phyloP scores from a whole-genome alignment of 2,113 vertebrate species.

The Regulus satrapa region DNA sequence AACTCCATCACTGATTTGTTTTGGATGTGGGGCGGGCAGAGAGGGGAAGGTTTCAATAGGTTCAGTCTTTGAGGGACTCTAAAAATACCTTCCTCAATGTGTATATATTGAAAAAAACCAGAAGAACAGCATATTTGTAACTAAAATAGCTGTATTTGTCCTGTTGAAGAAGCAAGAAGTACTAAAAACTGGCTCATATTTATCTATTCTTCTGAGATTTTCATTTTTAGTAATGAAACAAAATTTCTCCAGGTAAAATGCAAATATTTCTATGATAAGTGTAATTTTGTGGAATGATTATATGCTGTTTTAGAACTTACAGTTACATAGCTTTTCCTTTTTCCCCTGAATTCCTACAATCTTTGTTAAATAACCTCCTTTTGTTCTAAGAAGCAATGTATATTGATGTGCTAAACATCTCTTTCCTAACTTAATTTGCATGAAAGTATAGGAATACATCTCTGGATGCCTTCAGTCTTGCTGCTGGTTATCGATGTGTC shows the following conservation, averaged over 20 bases:
- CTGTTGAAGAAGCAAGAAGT: neutral
- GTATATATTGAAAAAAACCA: neutral
- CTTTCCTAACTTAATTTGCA: neutral
- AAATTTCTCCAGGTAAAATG: neutral
- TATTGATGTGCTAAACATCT: neutral
- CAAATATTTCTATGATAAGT: neutral
- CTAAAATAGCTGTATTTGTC: neutral
- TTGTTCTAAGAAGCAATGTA: neutral
- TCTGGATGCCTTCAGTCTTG: neutral
- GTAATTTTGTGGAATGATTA: neutral
- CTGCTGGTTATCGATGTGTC: neutral
- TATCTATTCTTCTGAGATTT: neutral
- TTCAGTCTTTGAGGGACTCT: neutral
- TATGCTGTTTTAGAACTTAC: neutral
- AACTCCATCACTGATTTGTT: neutral
- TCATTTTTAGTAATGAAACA: neutral
- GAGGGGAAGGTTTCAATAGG: neutral
- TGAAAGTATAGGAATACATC: neutral
- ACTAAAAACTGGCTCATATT: neutral
- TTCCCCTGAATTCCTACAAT: neutral
- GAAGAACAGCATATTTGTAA: neutral
- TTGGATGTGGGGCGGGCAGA: rapidly evolving
- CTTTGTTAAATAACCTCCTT: neutral
- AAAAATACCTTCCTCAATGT: neutral
- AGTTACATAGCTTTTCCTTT: neutral